Conservation (phyloP, 2,113 vertebrate species). For the Hystrix cristata region DNA sequence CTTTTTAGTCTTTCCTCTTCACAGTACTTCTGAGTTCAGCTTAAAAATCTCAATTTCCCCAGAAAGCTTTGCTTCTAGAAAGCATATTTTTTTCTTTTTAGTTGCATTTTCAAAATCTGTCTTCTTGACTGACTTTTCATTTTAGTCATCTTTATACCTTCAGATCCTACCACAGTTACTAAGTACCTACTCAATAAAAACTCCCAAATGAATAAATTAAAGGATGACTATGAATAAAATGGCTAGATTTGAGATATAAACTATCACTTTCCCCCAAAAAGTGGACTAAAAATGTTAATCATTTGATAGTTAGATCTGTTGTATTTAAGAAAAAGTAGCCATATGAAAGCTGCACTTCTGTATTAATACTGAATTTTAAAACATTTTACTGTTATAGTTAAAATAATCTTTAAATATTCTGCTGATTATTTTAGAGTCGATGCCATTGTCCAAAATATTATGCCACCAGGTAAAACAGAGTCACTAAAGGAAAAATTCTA, state of each 20-base stretch:
- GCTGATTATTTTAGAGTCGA: conserved; percentile 1
- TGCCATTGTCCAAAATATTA: background rate
- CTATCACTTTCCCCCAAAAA: background rate
- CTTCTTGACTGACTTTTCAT: background rate
- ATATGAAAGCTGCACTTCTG: background rate
- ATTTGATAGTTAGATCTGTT: background rate
- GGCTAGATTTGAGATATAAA: background rate
- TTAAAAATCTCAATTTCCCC: background rate
- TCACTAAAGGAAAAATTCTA: background rate
- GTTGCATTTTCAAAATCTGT: background rate
- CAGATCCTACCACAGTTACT: background rate
- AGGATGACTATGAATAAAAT: background rate
- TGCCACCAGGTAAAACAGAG: background rate
- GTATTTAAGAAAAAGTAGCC: background rate
- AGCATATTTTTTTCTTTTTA: background rate
- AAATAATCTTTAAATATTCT: background rate
- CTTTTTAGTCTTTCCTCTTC: background rate
- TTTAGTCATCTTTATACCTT: conserved; percentile 13
- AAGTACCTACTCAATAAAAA: background rate
- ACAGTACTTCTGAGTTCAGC: background rate
- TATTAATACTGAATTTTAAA: background rate
- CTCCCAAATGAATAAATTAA: background rate
- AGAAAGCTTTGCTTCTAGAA: background rate
- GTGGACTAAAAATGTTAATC: too few relatives aligned
- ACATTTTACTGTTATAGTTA: background rate